These are phyloP conservation scores for Portunus trituberculatus DNA, from an alignment of 1,140 invertebrate species.

Conservation along the genomic window DNA sequence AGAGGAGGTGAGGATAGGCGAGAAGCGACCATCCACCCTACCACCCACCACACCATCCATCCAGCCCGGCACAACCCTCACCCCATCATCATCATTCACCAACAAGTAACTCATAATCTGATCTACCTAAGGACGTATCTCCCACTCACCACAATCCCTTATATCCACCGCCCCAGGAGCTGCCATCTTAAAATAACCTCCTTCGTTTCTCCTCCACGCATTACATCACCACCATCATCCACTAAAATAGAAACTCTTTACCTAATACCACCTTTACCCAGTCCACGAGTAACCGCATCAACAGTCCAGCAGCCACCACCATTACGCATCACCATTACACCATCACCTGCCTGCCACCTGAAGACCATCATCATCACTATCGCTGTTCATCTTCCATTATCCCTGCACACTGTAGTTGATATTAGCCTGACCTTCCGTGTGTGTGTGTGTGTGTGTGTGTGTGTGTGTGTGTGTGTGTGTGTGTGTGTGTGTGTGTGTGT, in stretches of 20 bases:
- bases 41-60: too few relatives aligned
- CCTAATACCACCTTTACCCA: background rate
- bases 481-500: too few relatives aligned
- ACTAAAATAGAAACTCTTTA: background rate
- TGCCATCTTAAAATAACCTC: background rate
- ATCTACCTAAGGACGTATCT: background rate
- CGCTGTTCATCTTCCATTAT: too few relatives aligned
- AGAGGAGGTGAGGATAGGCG: conserved; percentile 47
- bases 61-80: background rate
- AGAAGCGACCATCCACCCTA: background rate
- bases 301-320: background rate
- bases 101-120: background rate
- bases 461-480: too few relatives aligned
- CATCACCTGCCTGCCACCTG: background rate
- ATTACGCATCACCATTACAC: background rate
- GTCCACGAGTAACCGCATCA: background rate
- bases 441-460: too few relatives aligned
- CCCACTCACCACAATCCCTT: background rate
- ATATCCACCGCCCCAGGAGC: background rate
- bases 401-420: too few relatives aligned
- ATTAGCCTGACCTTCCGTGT: too few relatives aligned
- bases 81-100: background rate
- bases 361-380: too few relatives aligned
- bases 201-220: background rate
- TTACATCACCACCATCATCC: background rate